Conservation (phyloP, 2,797 vertebrate species). For the Aplochiton taeniatus region DNA sequence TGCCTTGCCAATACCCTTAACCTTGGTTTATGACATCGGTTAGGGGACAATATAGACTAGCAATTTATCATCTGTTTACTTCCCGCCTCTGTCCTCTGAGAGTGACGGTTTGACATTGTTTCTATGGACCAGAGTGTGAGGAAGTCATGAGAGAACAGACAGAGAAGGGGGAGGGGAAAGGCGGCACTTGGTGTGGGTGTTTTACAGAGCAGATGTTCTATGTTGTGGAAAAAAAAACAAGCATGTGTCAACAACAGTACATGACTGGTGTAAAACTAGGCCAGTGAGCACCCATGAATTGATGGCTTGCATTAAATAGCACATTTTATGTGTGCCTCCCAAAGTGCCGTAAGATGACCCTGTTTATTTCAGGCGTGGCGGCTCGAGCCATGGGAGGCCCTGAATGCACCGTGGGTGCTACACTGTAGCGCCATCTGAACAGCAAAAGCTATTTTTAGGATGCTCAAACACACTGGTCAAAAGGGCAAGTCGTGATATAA, state of each 20-base stretch:
- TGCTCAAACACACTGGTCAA: too few relatives aligned
- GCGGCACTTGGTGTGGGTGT: slow-evolving; percentile 8
- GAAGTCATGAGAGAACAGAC: neutral
- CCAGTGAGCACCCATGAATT: slow-evolving; percentile 6
- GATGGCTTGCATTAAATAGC: slow-evolving; percentile 22
- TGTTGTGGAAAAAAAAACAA: slow-evolving; percentile 7
- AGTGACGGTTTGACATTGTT: neutral
- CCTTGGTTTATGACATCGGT: neutral
- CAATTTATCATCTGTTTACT: neutral
- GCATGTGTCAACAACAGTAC: slow-evolving; percentile 8
- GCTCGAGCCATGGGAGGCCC: too few relatives aligned
- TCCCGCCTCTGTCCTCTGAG: too few relatives aligned
- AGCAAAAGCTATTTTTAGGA: too few relatives aligned
- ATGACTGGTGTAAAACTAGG: slow-evolving; percentile 8
- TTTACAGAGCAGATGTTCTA: slow-evolving; percentile 13
- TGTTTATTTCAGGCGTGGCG: slow-evolving; percentile 12
- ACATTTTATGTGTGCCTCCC: slow-evolving; percentile 15
- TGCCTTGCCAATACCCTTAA: neutral
- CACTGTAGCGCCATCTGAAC: neutral
- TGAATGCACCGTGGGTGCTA: neutral
- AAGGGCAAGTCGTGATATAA: too few relatives aligned
- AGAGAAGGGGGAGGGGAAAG: neutral
- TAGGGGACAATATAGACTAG: neutral
- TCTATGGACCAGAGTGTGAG: neutral
- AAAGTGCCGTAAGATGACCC: slow-evolving; percentile 11